Base-by-base conservation (phyloP, 2,113 vertebrate genomes). In the Aplodontia rufa region DNA sequence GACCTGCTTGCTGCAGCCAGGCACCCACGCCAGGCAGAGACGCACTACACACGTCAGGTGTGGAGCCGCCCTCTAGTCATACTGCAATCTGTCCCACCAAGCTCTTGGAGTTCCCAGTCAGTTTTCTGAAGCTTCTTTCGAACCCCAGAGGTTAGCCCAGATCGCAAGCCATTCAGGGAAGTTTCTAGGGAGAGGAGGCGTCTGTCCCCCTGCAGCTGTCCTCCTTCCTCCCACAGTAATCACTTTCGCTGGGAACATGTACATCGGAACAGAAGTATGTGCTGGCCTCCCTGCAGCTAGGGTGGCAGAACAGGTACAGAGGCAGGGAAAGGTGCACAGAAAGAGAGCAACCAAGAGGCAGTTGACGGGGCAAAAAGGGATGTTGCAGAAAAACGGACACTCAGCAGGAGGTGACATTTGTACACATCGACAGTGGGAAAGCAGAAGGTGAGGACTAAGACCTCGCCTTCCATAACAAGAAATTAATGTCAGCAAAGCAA, bases 11-110 rank as follows among this genome's bases (percentile, higher is more conserved):
- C 40, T 24, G 49, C 1, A 40, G 87, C 42, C 35, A 10, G 60
- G 49, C 40, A 17, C 2, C 1, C 0, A 8, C 14, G 2, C n/a
- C 35, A n/a, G 51, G n/a, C 28, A 35, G 51, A 32, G 8, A 35
- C 17, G 24, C 8, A 9, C 17, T 19, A 24, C 0, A 1, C 8
- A 13, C 47, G 17, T 16, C 2, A 8, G 0, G 24, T 8, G 35
- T 6, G 32, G 4, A 35, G 20, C 42, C 60, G n/a, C 40, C 55
- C 49, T 1, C 12, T 12, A 3, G 66, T 17, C 42, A 49, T 10
- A 35, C 10, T 40, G 40, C n/a, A 6, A 22, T 3, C 28, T 9
- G 35, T 8, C 35, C 22, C 6, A 19, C 62, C 72, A 80, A 32
- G 20, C 10, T 11, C 49, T 1, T 42, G 20, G 19, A 13, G 14